Base-by-base conservation (phyloP, 2,888 invertebrate genomes). In the Lochmaea capreae region DNA sequence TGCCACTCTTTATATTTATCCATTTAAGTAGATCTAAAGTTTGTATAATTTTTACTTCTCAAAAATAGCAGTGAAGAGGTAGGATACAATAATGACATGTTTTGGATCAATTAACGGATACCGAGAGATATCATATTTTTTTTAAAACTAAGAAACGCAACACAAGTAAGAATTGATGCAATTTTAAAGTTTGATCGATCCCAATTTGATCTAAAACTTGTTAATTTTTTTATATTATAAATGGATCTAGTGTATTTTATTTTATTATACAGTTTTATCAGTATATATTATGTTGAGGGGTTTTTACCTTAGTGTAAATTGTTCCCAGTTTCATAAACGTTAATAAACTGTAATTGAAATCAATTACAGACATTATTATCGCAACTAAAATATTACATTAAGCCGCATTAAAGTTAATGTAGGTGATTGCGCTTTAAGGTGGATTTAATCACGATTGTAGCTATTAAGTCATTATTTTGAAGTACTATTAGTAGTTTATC, bases 391-490 rank as follows among this genome's bases (percentile, higher is more conserved):
- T 71, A 73, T 71, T 77, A 68, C 74, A 59, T 71, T 75, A 75
- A 73, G 71, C 71, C 66, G 77, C 71, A 65, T 62, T 69, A 73
- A 67, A 73, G 67, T 33, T 69, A 71, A 75, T 73, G 75, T 65
- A 73, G 74, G 74, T 76, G 73, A 73, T 73, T 73, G 59, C 71
- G 71, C 69, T 76, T 12, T 69, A 63, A 75, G 77, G 75, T 75
- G 71, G 73, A 75, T 67, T 77, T 76, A 77, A 76, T 78, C 75
- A 76, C 74, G 76, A 76, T 75, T 77, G 76, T 67, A 66, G 67
- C 66, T 77, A 78, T 78, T 77, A 77, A 78, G 78, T 75, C 76
- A 74, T 78, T 78, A 76, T 61, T 49, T 52, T 61, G 69, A 71
- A 71, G 69, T 74, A 67, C 73, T 72, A 78, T 78, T 78, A 78